Base-by-base conservation (phyloP, 2,888 invertebrate genomes). In the Leucophora obtusa region DNA sequence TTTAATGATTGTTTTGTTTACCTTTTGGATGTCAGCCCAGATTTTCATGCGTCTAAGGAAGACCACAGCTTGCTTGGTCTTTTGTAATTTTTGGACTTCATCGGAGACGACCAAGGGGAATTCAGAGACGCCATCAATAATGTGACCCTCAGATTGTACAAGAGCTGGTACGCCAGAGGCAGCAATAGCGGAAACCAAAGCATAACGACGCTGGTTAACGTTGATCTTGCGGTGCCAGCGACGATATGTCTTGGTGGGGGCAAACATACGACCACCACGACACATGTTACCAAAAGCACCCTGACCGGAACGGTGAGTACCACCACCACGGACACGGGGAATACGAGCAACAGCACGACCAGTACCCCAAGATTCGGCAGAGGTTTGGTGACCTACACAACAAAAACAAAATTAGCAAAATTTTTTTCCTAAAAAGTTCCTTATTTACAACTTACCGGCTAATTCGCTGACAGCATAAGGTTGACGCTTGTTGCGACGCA, bases 221-320 rank as follows among this genome's bases (percentile, higher is more conserved):
- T 99, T 99, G 83, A 99, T 95, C 88, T 96, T 96, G 79, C 99
- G 94, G 90, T 99, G 98, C 99, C 99, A 99, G 87, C 98, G 90
- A 92, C 99, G 94, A 96, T 96, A 99, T 21, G 96, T 96, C 92
- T 99, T 99, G 62, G 98, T 99, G 10, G 99, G 99, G 9, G 99
- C 99, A 91, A 99, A 99, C 99, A 99, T 99, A 86, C 98, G 97
- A 56, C 99, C 99, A 83, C 99, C 99, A 89, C 99, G 96, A 91
- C 99, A 99, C 99, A 99, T 99, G 94, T 99, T 99, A 83, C 99
- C 99, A 91, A 99, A 99, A 72, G 99, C 99, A 93, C 99, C 99
- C 93, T 99, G 99, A 75, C 99, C 99, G 33, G 99, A 99, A 84
- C 99, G 96, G 91, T 99, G 99, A 88, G 99, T 99, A 94, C 99